Evolutionary conservation across 2,888 invertebrate species (phyloP).

Genomic region (Nymphalis urticae): DNA sequence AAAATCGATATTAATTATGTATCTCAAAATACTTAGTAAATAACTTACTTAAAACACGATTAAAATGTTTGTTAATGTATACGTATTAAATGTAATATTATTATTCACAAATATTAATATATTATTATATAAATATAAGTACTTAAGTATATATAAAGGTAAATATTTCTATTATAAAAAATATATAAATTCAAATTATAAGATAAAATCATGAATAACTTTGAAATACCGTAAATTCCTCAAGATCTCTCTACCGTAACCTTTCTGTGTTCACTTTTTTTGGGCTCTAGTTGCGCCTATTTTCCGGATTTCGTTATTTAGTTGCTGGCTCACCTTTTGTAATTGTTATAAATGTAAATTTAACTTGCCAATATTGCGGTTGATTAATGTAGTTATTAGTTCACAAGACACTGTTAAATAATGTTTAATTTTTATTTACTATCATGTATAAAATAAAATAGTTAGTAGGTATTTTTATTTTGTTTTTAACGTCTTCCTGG

Average conservation of each 20-base stretch:
- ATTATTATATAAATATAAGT: no score
- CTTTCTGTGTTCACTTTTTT: conserved; percentile 19
- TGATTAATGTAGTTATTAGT: conserved; percentile 6
- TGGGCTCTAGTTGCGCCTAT: conserved; percentile 19
- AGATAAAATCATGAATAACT: not conserved
- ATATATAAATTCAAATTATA: not conserved
- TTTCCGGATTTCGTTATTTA: conserved; percentile 22
- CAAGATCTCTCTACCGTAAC: conserved; percentile 9
- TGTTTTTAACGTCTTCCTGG: no score
- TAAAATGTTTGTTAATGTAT: no score
- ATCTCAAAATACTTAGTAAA: no score
- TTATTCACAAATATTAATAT: no score
- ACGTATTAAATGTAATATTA: no score
- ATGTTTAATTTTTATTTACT: not conserved
- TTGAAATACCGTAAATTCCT: conserved; percentile 13
- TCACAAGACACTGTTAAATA: not conserved
- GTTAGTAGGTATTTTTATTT: no score
- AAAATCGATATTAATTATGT: no score
- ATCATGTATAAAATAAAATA: no score
- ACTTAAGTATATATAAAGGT: not conserved
- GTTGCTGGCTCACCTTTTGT: conserved; percentile 9
- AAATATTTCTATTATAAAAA: not conserved
- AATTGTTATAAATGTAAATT: conserved; percentile 9
- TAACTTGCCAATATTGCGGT: conserved; percentile 12
- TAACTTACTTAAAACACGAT: no score